phyloP scores from a whole-genome alignment of 2,888 invertebrate species.

The Apotomis capreana region DNA sequence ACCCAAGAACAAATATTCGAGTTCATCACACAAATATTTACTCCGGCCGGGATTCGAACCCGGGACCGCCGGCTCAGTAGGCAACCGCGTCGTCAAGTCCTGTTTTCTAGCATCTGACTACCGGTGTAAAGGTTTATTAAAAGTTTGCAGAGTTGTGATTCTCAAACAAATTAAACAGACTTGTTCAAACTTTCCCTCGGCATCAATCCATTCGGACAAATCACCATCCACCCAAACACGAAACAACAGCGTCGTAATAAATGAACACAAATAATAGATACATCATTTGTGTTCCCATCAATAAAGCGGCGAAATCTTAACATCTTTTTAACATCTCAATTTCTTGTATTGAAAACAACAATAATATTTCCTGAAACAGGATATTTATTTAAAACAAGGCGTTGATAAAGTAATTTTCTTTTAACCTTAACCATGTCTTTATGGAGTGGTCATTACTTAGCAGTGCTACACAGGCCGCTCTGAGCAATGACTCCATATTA shows the following conservation, averaged over 20 bases:
- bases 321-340: conserved; percentile 80
- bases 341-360: conserved; percentile 81
- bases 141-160: conserved; percentile 2
- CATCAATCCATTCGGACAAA: conserved; percentile 37
- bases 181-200: conserved; percentile 32
- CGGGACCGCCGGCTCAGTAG: no score
- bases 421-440: conserved; percentile 84
- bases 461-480: conserved; percentile 82
- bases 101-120: background rate
- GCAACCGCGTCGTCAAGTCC: no score
- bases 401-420: conserved; percentile 84
- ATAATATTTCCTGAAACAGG: conserved; percentile 84
- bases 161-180: conserved; percentile 24
- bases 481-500: conserved; percentile 83
- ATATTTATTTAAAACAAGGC: conserved; percentile 84
- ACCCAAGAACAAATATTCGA: no score
- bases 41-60: no score
- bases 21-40: no score
- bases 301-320: conserved; percentile 78
- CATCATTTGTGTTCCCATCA: conserved; percentile 80
- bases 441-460: conserved; percentile 84
- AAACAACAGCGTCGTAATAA: conserved; percentile 64
- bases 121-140: background rate
- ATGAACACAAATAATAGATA: conserved; percentile 68
- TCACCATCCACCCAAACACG: conserved; percentile 43